These are phyloP conservation scores for Eupithecia centaureata DNA, from an alignment of 2,888 invertebrate genomes.

Conservation along the genomic window DNA sequence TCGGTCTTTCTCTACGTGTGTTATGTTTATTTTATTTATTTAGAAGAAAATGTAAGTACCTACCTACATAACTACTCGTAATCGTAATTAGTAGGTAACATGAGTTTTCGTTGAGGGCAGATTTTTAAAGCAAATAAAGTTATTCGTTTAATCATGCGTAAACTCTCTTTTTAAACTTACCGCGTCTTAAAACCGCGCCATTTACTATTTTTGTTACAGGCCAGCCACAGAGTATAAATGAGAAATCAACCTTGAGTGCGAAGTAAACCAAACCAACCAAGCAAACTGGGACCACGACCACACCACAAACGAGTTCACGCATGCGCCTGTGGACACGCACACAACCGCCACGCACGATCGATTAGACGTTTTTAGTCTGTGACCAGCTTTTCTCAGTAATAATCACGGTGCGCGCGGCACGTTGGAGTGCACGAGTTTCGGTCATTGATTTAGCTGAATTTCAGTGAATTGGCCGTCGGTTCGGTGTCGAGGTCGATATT, in stretches of 20 bases:
- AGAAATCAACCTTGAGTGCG: neutral
- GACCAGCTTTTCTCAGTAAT: neutral
- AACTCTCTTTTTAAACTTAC: neutral
- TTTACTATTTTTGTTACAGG: neutral
- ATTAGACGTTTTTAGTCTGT: conserved; percentile 1
- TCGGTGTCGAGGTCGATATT: conserved; percentile 32
- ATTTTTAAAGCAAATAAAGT: too few relatives aligned
- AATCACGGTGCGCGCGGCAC: neutral
- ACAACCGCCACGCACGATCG: neutral
- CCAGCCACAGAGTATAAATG: neutral
- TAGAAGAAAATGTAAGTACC: too few relatives aligned
- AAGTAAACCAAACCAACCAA: neutral
- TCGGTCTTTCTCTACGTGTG: too few relatives aligned
- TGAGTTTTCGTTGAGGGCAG: too few relatives aligned
- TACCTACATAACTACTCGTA: too few relatives aligned
- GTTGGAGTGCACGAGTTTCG: conserved; percentile 19
- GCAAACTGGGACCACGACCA: neutral
- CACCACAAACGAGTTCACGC: neutral
- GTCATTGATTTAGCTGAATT: conserved; percentile 47
- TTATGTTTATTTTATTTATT: too few relatives aligned
- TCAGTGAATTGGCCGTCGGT: conserved; percentile 46
- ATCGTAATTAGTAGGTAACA: too few relatives aligned
- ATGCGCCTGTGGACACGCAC: neutral
- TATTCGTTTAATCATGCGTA: too few relatives aligned
- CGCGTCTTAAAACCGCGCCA: neutral